Evolutionary conservation across 2,113 vertebrate species (phyloP).

Genomic region (Tyrannus savana): DNA sequence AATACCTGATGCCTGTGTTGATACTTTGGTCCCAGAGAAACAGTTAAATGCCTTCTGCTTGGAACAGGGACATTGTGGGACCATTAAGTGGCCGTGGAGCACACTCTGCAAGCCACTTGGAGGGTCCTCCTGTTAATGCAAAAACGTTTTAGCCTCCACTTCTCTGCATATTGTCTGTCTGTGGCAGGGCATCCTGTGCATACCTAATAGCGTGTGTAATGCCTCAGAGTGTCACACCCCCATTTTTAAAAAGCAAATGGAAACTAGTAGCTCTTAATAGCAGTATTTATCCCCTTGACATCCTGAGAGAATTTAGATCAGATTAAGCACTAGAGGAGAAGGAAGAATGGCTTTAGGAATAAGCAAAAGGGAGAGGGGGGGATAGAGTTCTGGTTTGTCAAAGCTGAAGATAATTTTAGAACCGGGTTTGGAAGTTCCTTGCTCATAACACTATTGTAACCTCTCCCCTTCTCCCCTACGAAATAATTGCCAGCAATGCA

Average conservation of each 20-base stretch:
- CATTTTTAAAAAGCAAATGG: neutral
- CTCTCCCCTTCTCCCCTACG: neutral
- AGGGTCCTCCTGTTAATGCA: neutral
- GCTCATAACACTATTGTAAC: neutral
- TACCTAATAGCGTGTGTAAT: neutral
- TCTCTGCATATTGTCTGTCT: neutral
- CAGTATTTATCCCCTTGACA: conserved; percentile 7
- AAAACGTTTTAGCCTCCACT: neutral
- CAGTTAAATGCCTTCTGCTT: neutral
- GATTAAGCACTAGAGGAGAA: neutral
- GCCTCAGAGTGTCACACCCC: neutral
- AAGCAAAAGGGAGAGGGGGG: neutral
- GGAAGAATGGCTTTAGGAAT: neutral
- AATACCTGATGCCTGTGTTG: neutral
- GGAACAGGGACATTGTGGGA: neutral
- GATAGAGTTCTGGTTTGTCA: neutral
- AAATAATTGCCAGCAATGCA: neutral
- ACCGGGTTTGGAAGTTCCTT: neutral
- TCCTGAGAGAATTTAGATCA: neutral
- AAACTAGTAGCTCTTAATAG: neutral
- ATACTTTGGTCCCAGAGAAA: neutral
- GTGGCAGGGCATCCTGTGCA: neutral
- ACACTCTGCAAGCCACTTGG: neutral
- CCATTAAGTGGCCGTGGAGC: neutral
- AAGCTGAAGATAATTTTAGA: neutral